Evolutionary conservation across 1,140 invertebrate genomes (phyloP).

Genomic region (Zaprionus vittiger): DNA sequence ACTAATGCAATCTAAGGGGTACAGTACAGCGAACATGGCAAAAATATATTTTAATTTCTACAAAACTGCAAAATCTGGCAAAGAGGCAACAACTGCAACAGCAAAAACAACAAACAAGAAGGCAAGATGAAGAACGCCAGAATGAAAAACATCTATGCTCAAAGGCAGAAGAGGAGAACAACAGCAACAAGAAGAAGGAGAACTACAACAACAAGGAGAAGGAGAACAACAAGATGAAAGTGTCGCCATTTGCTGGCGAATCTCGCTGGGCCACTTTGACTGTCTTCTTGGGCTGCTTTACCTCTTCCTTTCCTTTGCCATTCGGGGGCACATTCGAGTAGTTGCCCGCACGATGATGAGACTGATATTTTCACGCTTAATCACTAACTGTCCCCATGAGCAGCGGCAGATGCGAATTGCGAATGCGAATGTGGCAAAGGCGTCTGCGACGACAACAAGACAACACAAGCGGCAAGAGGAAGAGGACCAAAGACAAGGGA

Average conservation of each 20-base stretch:
- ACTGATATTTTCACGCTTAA: slow-evolving; percentile 83
- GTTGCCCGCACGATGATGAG: slow-evolving; percentile 48
- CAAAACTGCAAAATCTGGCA: slow-evolving; percentile 21
- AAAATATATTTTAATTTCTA: slow-evolving; percentile 45
- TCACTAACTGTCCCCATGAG: slow-evolving; percentile 73
- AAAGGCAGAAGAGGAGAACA: slow-evolving; percentile 1
- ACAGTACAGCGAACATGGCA: slow-evolving; percentile 24
- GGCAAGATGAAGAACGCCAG: slow-evolving; percentile 10
- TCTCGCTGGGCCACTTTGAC: slow-evolving; percentile 24
- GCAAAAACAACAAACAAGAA: slow-evolving; percentile 14
- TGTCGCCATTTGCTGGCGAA: slow-evolving; percentile 51
- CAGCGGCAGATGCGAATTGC: slow-evolving; percentile 9
- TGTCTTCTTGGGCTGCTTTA: slow-evolving; percentile 14
- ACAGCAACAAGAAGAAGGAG: slow-evolving; percentile 6
- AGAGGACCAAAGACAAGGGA: not conserved
- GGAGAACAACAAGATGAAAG: slow-evolving; percentile 38
- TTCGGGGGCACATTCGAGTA: slow-evolving; percentile 27
- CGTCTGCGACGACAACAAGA: slow-evolving; percentile 56
- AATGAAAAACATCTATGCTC: slow-evolving; percentile 6
- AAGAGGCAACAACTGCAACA: not conserved
- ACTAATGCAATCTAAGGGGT: slow-evolving; percentile 7
- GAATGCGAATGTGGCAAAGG: slow-evolving; percentile 27
- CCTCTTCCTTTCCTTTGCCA: slow-evolving; percentile 16
- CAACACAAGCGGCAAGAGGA: slow-evolving; percentile 60
- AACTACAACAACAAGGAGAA: slow-evolving; percentile 22